Conservation (phyloP, 2,113 vertebrate species). For the Dicentrarchus labrax region DNA sequence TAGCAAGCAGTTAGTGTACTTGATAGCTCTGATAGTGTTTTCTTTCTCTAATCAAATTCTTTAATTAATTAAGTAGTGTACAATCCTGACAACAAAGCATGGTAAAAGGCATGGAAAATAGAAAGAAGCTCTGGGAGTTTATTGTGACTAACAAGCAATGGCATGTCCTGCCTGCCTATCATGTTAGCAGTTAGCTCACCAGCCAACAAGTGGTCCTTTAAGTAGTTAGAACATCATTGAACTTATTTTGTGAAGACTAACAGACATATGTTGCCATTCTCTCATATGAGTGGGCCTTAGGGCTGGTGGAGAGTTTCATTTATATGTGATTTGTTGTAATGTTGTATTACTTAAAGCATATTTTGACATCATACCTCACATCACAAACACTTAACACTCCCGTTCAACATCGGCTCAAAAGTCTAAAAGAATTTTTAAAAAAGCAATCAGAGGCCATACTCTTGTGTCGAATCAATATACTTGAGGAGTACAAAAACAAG, state of each 20-base stretch:
- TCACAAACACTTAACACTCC: constrained; percentile 17
- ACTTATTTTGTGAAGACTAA: not conserved
- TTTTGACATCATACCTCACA: not conserved
- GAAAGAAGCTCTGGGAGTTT: not conserved
- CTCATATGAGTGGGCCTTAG: not conserved
- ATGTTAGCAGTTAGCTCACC: not conserved
- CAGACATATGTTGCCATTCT: not conserved
- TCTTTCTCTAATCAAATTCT: too few relatives aligned
- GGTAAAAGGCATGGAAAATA: not conserved
- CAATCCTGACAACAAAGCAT: not conserved
- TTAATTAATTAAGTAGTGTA: not conserved
- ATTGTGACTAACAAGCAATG: not conserved
- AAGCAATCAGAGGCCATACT: not conserved
- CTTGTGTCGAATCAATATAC: constrained; percentile 64
- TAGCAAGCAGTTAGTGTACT: not conserved
- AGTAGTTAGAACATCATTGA: not conserved
- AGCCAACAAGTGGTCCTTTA: not conserved
- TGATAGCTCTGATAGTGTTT: not conserved
- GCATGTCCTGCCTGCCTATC: not conserved
- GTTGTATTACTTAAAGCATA: not conserved
- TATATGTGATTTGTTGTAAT: too few relatives aligned
- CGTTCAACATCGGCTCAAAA: not conserved
- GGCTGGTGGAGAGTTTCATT: not conserved
- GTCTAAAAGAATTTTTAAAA: constrained; percentile 2
- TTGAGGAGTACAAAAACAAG: constrained; percentile 55